Base-by-base conservation (phyloP, 1,140 invertebrate genomes). In the Pogonomyrmex barbatus region DNA sequence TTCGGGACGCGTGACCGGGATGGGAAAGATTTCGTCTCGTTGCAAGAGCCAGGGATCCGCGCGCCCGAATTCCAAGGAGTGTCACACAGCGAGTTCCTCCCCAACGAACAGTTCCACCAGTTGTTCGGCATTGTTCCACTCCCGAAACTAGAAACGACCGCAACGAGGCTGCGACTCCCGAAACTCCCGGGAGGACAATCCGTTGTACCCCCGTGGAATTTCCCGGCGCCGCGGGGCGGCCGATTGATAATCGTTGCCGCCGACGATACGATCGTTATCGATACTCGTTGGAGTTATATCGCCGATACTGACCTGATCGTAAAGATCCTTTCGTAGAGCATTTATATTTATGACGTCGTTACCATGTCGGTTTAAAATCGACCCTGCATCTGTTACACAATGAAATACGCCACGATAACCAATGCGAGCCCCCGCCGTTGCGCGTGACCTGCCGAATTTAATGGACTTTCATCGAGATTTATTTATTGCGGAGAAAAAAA, bases 261-360 rank as follows among this genome's bases (percentile, higher is more conserved):
- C 67, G 42, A 17, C 30, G 79, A 82, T 73, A 17, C 30, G 79
- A 82, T 73, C 52, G 79, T 83, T 83, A 73, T 73, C 65, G 33
- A 6, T 54, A 9, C 2, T 58, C 62, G 24, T 24, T 24, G 8
- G 24, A 75, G 79, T 73, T 83, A 73, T 71, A 73, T 71, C 52
- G 52, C 30, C 39, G 0, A 14, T 17, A 45, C 6, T 47, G 73
- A 75, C 24, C 77, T 30, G 42, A 73, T 83, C 39, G 36, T 47
- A 75, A 60, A 62, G 68, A 83, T 30, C n/a, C 42, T 12, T 39
- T 83, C 36, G 50, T n/a, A 50, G 39, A 30, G 9, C 54, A 73
- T 83, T 83, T 73, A 60, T 83, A 83, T 83, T 83, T 83, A 83
- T 60, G 54, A 83, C 42, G 33, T 75, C 54, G 68, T 75, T 83